Evolutionary conservation across 2,113 vertebrate species (phyloP), one percentile per base, ranked within the genome.

Genomic region (Balaenoptera acutorostrata): DNA sequence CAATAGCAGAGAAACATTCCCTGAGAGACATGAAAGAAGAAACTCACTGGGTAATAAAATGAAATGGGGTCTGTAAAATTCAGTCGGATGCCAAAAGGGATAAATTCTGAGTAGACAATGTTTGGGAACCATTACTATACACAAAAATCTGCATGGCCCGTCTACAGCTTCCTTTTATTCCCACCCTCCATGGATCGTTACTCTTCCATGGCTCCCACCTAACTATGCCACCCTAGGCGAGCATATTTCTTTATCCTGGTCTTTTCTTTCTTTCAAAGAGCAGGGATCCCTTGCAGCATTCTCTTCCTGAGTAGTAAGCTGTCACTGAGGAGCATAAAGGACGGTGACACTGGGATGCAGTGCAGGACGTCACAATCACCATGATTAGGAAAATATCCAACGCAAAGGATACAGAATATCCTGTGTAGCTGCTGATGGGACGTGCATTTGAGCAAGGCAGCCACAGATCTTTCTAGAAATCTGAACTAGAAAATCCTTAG

Each of bases 11-110:
- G 75, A 68, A 81, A 66, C 94, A 46, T 55, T 81, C 64, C 92
- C 90, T 21, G 9, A 8, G 94, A 90, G 85, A 95, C 69, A 66
- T 31, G 88, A 94, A 96, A 95, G 94, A 77, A 96, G 96, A 94
- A 96, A 88, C 52, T 49, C 21, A 41, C 57, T 33, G 88, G 96
- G 94, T 75, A 74, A 87, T 97, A 97, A 97, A 98, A 96, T 5
- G 85, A 97, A 98, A 97, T 94, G 90, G 95, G 93, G 97, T 97
- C 96, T 97, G 78, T 88, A 94, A 97, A 95, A 95, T 49, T 66
- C 97, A 95, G 80, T 80, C 88, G 21, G 71, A 93, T 77, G 97
- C 97, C 96, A 97, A 90, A 92, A 96, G 88, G 84, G 81, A 97
- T 97, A 97, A 97, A 96, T 95, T 85, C 93, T 71, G 88, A 23